A percentile compares a stretch with the other conserved stretches of the same genome.
These are phyloP conservation scores for Pocillopora meandrina DNA, from an alignment of 92 coral and sea anemone genomes.

Conservation along the genomic window DNA sequence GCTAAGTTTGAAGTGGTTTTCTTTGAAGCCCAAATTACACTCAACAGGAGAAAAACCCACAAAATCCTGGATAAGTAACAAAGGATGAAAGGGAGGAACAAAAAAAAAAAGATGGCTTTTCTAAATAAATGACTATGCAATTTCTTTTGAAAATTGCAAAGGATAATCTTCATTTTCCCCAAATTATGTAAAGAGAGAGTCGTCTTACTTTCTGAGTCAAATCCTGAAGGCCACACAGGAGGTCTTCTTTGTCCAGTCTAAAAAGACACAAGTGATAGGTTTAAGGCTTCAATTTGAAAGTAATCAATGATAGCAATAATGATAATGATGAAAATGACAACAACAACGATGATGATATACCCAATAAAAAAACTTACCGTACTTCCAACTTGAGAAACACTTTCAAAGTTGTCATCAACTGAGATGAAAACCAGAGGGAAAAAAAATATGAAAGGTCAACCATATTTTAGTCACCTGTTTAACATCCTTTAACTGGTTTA, in stretches of 20 bases:
- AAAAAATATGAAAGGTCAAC: not conserved
- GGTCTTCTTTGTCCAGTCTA: constrained; percentile 54
- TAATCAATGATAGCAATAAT: not conserved
- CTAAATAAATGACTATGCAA: too few relatives aligned
- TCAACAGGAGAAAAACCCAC: not conserved
- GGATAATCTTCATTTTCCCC: too few relatives aligned
- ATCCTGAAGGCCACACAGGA: constrained; percentile 84
- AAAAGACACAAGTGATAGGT: not conserved
- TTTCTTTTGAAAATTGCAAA: not conserved
- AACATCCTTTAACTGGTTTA: too few relatives aligned
- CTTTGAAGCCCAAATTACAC: too few relatives aligned
- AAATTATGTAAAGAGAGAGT: not conserved
- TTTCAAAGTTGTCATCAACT: constrained; percentile 83
- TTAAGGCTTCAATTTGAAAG: not conserved
- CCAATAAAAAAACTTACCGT: constrained; percentile 42
- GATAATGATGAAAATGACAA: not conserved
- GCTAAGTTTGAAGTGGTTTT: too few relatives aligned
- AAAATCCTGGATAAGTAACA: not conserved
- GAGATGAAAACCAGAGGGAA: not conserved
- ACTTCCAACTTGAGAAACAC: constrained; percentile 85
- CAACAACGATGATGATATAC: not conserved
- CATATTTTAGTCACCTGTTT: too few relatives aligned
- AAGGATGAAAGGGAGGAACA: too few relatives aligned
- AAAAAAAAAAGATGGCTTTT: too few relatives aligned
- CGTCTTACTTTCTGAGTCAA: constrained; percentile 86